Evolutionary conservation across 2,113 vertebrate species (phyloP).

Genomic region (Phocoena sinus): DNA sequence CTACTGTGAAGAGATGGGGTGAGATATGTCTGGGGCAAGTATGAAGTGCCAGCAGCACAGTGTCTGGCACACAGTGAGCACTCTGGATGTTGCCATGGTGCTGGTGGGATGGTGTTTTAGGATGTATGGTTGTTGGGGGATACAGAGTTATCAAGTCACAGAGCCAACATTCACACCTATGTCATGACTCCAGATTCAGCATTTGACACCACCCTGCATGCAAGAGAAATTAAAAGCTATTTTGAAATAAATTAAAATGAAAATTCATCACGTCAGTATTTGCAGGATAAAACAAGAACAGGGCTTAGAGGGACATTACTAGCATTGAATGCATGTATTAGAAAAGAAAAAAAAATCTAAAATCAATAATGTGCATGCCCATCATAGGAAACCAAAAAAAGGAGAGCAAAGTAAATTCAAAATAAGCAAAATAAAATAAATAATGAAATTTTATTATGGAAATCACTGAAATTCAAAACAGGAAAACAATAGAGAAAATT

Average conservation of each 20-base stretch:
- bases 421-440: not conserved
- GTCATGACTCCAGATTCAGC: not conserved
- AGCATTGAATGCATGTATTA: not conserved
- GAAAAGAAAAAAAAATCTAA: not conserved
- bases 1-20: not conserved
- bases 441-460: not conserved
- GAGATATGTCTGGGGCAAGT: not conserved
- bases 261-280: not conserved
- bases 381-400: not conserved
- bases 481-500: not conserved
- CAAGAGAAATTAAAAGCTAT: not conserved
- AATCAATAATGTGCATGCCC: not conserved
- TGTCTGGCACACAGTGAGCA: not conserved
- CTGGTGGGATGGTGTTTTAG: not conserved
- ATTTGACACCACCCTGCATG: not conserved
- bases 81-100: fast-evolving
- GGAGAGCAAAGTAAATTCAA: not conserved
- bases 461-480: not conserved
- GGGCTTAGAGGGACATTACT: not conserved
- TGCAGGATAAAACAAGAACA: not conserved
- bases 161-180: not conserved
- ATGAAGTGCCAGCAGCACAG: fast-evolving
- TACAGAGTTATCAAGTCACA: not conserved
- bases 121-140: not conserved
- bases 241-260: not conserved